Percentiles rank a stretch among this genome's conserved stretches.
phyloP scores from a whole-genome alignment of 2,113 vertebrate species.

The Mandrillus leucophaeus region DNA sequence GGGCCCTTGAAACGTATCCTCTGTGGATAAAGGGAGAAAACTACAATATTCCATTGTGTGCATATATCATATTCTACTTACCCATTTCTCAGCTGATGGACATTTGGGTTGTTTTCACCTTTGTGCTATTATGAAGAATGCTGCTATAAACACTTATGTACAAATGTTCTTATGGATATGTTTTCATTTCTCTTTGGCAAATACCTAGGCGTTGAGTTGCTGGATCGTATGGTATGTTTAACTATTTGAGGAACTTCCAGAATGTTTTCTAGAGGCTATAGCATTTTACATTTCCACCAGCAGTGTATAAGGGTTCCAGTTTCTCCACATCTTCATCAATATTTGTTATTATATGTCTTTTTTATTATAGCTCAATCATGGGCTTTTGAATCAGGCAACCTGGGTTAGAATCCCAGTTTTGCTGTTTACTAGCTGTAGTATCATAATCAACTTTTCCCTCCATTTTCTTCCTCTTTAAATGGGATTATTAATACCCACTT shows the following conservation, averaged over 20 bases:
- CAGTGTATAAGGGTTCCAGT: not conserved
- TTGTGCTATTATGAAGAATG: not conserved
- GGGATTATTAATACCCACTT: not conserved
- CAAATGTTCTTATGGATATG: not conserved
- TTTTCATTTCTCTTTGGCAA: not conserved
- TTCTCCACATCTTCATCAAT: not conserved
- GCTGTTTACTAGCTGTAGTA: not conserved
- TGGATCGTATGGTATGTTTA: not conserved
- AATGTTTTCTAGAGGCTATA: not conserved
- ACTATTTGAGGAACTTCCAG: not conserved
- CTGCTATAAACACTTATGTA: not conserved
- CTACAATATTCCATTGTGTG: not conserved
- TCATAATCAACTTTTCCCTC: not conserved
- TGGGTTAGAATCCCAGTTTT: not conserved
- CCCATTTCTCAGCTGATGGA: not conserved
- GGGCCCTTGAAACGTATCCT: not conserved
- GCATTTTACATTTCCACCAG: not conserved
- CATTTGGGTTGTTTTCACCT: not conserved
- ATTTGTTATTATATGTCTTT: not conserved
- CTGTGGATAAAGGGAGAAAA: not conserved
- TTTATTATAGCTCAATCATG: not conserved
- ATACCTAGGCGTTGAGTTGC: not conserved
- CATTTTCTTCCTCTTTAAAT: not conserved
- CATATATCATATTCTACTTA: not conserved
- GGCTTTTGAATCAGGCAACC: not conserved